Base-by-base conservation (phyloP, 1,140 invertebrate genomes). In the Drosophila bifasciata region DNA sequence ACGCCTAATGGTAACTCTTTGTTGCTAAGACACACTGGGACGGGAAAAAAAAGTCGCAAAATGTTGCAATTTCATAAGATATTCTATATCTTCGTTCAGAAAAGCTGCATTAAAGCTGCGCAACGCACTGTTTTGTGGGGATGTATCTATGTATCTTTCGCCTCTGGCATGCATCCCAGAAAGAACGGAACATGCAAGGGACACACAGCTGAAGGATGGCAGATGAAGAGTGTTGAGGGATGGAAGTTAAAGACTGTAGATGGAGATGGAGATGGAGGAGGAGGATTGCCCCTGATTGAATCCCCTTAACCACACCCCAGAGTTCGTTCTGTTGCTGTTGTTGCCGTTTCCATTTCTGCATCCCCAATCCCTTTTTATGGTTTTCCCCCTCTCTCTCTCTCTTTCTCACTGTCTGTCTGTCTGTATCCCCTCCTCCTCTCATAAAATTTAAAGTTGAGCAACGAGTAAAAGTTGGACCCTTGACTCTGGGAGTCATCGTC, bases 381-480 rank as follows among this genome's bases (percentile, higher is more conserved):
- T 55, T 46, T 64, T 52, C 41, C 59, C 23, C 46, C 32, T 44
- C 40, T 25, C 48, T 28, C 1, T 32, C 28, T 3, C 32, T 36
- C 32, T 36, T 4, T 36, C 32, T 59, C 72, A 50, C 68, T 9
- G 50, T 69, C 41, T 58, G 50, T 44, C 32, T 61, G 51, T 45
- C 46, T 57, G 50, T 13, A 36, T 13, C 40, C 9, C 28, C 28
- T 28, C 28, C 23, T 25, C 23, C 23, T 25, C 49, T 55, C 69
- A 73, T 55, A 66, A 76, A 75, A 88, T 76, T 88, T 83, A 72
- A 86, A 76, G 83, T 88, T 86, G 67, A 81, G 83, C 81, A 78
- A 86, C 81, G 78, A 81, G 83, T 86, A 88, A 86, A 86, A 86
- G 83, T 86, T 88, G 77, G 60, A 75, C 80, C 80, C 80, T 81